Base-by-base conservation (phyloP, 1,140 invertebrate genomes). In the Papilio machaon region DNA sequence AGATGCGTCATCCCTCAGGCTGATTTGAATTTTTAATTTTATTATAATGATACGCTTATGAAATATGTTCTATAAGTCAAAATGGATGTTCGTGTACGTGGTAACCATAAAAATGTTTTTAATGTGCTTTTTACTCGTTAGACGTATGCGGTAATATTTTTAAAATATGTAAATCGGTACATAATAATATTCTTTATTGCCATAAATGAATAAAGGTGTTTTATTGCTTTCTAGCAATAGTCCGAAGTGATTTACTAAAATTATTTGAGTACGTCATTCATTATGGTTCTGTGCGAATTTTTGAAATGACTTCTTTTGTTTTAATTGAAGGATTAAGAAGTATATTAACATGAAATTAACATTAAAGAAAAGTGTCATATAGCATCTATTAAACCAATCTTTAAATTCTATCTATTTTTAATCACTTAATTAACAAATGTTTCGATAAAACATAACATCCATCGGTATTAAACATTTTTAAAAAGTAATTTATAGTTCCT, bases 21-120 rank as follows among this genome's bases (percentile, higher is more conserved):
- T 8, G 46, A 74, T 74, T 19, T 74, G 38, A 74, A 74, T 47
- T 74, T 74, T 23, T 47, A 74, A 74, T 74, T 47, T 74, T 47
- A 47, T 74, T 74, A 47, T 46, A 47, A 47, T 74, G 73, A 70
- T 38, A 70, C 64, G 64, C 64, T 70, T 38, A 70, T 15, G 11
- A 35, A 70, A 35, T 60, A 60, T 60, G n/a, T 70, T 70, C 13
- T 38, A 38, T 35, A 70, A 3, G 10, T 30, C 11, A 30, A 67
- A 67, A 67, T 67, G 58, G 8, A 13, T 19, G 23, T 70, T 38
- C 64, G 30, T 70, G 64, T 70, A 70, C 30, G 38, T 11, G 70
- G 70, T 38, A 38, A 73, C 8, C 60, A 30, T 67, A 67, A 67
- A 67, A 35, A 30, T 13, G 23, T 67, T 67, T 67, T 35, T 67